Percentiles rank a stretch among this genome's conserved stretches.
Conservation (phyloP, 2,113 vertebrate species). For the Zosterops japonicus region DNA sequence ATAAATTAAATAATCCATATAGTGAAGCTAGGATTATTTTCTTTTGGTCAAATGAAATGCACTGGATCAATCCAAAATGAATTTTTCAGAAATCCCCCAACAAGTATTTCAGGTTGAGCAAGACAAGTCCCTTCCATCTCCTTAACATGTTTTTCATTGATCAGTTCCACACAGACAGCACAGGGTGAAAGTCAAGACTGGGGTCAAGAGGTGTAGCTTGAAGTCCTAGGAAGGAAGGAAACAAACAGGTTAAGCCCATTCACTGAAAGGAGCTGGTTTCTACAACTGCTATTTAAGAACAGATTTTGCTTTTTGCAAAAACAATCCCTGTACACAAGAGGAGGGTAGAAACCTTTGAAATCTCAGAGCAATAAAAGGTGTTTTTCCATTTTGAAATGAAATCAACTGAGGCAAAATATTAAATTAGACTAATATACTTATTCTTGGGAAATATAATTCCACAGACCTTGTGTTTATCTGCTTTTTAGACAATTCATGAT, state of each 20-base stretch:
- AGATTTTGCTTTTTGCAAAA: background rate
- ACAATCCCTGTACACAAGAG: background rate
- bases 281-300: background rate
- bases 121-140: slow-evolving; percentile 52
- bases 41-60: slow-evolving; percentile 35
- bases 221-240: background rate
- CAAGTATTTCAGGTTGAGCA: slow-evolving; percentile 26
- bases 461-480: slow-evolving; percentile 28
- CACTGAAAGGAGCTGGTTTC: background rate
- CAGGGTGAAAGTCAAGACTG: background rate
- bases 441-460: background rate
- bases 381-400: background rate
- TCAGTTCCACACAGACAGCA: background rate
- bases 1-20: background rate
- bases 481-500: slow-evolving; percentile 19
- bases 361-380: background rate
- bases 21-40: background rate
- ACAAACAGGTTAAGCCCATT: background rate
- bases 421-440: slow-evolving; percentile 5
- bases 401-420: slow-evolving; percentile 7
- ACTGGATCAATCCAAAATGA: slow-evolving; percentile 53
- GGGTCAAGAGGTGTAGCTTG: background rate
- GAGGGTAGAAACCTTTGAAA: background rate
- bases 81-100: slow-evolving; percentile 18
- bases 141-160: slow-evolving; percentile 53